Evolutionary conservation across 2,797 vertebrate species (phyloP), one percentile per base, ranked within the genome.

Genomic region (Xenopus petersii): DNA sequence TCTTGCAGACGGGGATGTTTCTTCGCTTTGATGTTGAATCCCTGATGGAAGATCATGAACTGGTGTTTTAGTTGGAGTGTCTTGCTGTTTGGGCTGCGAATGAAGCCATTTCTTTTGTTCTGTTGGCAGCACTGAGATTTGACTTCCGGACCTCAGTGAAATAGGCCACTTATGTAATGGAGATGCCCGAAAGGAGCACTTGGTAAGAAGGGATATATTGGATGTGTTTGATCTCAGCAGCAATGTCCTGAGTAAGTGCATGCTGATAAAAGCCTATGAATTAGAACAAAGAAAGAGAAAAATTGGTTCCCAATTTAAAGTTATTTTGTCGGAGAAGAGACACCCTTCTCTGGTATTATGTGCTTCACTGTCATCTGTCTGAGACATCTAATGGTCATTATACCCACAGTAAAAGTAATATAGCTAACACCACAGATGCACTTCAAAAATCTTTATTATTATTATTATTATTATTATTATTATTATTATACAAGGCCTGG

Each of bases 91-190:
- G 51, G 86, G 77, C 1, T 92, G 80, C 12, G 86, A 84, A n/a
- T 91, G 89, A 42, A 96, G 83, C 86, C 87, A 88, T 33, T 72
- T 84, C 49, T 84, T 85, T 13, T 80, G 65, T 87, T 80, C 73
- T 75, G 49, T 80, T 56, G 82, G 77, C 68, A 79, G 75, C 84
- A 81, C 77, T 75, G 84, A 54, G 36, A 77, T 81, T 82, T 79
- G 88, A 77, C 80, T 85, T 68, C 83, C 84, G 71, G 59, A 64
- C 36, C 64, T 49, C 54, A 61, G 74, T 30, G 83, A 75, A 17
- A 70, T 4, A 0, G 75, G 80, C 83, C 84, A 86, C 79, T 84
- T 87, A 26, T 85, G 33, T 42, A 48, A 77, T 12, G 64, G 73
- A 77, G 70, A 81, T 81, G 75, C 75, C 74, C 81, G 85, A 61